A percentile compares a stretch with the other conserved stretches of the same genome.
phyloP scores from a whole-genome alignment of 2,797 vertebrate genomes.

The Emys orbicularis region DNA sequence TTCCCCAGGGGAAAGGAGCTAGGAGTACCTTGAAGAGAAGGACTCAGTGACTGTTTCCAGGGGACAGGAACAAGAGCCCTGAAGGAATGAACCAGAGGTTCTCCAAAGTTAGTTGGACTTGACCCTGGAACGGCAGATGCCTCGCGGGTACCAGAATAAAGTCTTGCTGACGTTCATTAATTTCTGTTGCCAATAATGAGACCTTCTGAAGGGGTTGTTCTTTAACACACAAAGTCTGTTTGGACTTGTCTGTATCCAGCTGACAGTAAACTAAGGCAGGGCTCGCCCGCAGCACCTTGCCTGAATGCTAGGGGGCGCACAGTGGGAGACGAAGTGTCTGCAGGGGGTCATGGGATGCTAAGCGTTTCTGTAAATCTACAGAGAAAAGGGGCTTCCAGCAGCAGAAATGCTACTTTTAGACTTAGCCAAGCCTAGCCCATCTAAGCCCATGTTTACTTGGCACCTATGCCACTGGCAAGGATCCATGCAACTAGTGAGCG shows the following conservation, averaged over 20 bases:
- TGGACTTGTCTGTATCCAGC: neutral
- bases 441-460: neutral
- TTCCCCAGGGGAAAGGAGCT: neutral
- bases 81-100: neutral
- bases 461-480: neutral
- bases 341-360: neutral
- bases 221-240: neutral
- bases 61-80: neutral
- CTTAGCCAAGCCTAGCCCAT: neutral
- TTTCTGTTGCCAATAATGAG: neutral
- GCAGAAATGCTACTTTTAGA: neutral
- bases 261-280: neutral
- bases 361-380: neutral
- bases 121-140: neutral
- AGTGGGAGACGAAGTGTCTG: neutral
- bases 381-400: neutral
- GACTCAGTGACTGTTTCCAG: neutral
- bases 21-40: neutral
- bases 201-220: neutral
- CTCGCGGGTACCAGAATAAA: neutral
- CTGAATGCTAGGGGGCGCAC: neutral
- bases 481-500: neutral
- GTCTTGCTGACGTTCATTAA: neutral
- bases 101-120: neutral
- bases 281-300: neutral